phyloP scores from a whole-genome alignment of 1,140 invertebrate species.

The Anastrepha ludens region DNA sequence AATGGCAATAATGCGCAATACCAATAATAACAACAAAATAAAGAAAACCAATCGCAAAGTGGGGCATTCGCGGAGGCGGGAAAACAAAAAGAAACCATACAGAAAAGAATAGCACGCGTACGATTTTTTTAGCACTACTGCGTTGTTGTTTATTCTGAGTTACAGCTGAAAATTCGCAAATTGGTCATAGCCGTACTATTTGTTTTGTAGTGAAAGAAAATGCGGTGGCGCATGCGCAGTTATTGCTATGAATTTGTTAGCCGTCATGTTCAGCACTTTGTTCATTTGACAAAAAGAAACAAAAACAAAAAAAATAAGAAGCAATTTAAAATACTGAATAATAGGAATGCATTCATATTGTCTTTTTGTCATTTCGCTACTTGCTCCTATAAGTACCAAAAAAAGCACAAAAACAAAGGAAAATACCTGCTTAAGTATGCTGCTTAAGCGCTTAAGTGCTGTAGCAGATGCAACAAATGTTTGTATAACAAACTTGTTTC shows the following conservation, averaged over 20 bases:
- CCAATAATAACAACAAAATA: neutral
- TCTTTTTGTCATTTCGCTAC: neutral
- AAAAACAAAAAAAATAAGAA: neutral
- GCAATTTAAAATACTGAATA: neutral
- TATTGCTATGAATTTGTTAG: neutral
- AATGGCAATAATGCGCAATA: neutral
- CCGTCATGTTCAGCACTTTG: neutral
- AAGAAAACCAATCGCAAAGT: neutral
- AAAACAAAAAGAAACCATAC: neutral
- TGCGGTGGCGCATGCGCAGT: neutral
- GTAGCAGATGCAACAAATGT: slow-evolving; percentile 28
- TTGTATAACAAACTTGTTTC: slow-evolving; percentile 20
- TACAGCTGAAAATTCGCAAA: neutral
- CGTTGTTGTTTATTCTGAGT: neutral
- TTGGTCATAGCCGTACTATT: neutral
- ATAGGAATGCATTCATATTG: neutral
- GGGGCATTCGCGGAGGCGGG: neutral
- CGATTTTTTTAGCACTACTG: neutral
- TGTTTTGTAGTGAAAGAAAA: neutral
- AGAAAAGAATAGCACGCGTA: neutral
- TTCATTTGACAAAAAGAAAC: neutral
- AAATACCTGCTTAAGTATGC: neutral
- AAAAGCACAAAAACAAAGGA: neutral
- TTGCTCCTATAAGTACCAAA: neutral
- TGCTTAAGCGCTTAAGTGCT: slow-evolving; percentile 21